Evolutionary conservation across 2,113 vertebrate genomes (phyloP), one percentile per base, ranked within the genome.

Genomic region (Aptenodytes forsteri): DNA sequence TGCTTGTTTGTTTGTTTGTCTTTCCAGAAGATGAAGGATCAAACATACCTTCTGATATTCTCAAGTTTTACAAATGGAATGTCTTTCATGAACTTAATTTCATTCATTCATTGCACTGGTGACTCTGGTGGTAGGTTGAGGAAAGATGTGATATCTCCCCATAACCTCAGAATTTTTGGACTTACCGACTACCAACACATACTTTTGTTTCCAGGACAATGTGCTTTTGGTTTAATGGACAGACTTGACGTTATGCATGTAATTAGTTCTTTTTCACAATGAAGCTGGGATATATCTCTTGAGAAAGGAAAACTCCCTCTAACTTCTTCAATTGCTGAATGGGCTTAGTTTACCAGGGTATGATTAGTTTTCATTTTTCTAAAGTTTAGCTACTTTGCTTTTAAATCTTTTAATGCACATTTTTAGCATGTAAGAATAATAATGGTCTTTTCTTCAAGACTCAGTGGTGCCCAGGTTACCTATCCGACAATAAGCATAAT

Each of bases 91-190:
- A 34, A 38, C 2, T 73, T 72, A 21, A 44, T 73, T 94, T 79
- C 0, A 1, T 70, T 34, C 30, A 40, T 62, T 69, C 6, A 7
- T n/a, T 73, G 8, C 11, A n/a, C 23, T 69, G 34, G 12, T 46
- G 34, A 58, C 42, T 47, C 27, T 55, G 9, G 11, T n/a, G 13
- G 16, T 34, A 47, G 5, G 1, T 0, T 83, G 38, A 46, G 27
- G 13, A 67, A 27, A 47, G 9, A 25, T 34, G 11, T n/a, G 6
- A 7, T 80, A 6, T 6, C 5, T 55, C 5, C 2, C 5, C 11
- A n/a, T 12, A 67, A 36, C 2, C 9, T 59, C 36, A 47, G 34
- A 76, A n/a, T 29, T 78, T 64, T 69, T 61, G 11, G 13, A 22
- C 11, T 61, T 47, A 23, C 9, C 34, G 11, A 19, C 5, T 50